These are phyloP conservation scores for Polymixis flavicincta DNA, from an alignment of 2,888 invertebrate species.

Conservation along the genomic window DNA sequence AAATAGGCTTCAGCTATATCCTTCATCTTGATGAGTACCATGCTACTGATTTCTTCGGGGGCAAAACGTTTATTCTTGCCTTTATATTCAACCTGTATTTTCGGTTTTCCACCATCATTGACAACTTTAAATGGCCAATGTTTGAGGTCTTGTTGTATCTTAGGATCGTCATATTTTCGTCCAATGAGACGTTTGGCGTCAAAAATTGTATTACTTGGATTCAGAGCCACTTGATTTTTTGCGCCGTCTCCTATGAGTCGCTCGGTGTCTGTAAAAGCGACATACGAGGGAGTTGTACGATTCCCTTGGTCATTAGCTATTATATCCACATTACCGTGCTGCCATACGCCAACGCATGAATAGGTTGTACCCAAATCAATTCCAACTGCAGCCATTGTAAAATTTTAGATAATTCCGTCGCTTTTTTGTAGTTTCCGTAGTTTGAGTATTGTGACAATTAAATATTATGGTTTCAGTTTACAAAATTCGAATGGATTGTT, in stretches of 20 bases:
- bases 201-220: conserved; percentile 94
- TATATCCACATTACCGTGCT: conserved; percentile 94
- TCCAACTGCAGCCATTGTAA: conserved; percentile 86
- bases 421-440: conserved; percentile 13
- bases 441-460: conserved; percentile 25
- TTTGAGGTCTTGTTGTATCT: conserved; percentile 94
- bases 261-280: conserved; percentile 92
- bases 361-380: conserved; percentile 90
- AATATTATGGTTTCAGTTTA: conserved; percentile 25
- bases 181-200: conserved; percentile 96
- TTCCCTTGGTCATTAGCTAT: conserved; percentile 93
- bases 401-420: conserved; percentile 13
- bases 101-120: conserved; percentile 92
- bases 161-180: conserved; percentile 93
- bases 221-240: conserved; percentile 93
- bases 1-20: conserved; percentile 93
- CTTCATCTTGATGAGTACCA: conserved; percentile 90
- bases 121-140: conserved; percentile 96
- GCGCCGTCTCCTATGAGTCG: conserved; percentile 93
- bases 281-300: conserved; percentile 93
- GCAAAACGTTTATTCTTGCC: conserved; percentile 91
- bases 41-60: conserved; percentile 93
- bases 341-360: conserved; percentile 89
- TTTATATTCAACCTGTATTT: conserved; percentile 92
- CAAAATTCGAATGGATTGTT: conserved; percentile 36